Evolutionary conservation across 2,888 invertebrate species (phyloP), one percentile per base, ranked within the genome.

Genomic region (Cephus nigrinus): DNA sequence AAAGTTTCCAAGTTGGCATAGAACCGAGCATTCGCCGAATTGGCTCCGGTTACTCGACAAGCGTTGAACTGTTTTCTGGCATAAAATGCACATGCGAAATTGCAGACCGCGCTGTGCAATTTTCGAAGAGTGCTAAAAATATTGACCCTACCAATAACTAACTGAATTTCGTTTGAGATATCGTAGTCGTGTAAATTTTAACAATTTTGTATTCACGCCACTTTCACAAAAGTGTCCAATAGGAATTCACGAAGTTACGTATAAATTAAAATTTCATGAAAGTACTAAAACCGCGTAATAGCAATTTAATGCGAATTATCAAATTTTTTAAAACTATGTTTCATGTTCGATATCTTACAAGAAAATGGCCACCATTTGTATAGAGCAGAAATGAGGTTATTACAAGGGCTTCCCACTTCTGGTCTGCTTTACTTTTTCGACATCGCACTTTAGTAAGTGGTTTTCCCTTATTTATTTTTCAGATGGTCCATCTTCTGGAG

Each of bases 1-100:
- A 87, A 88, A 71, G 87, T 82, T 81, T 83, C 78, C 79, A 82
- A 84, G 82, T 87, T 86, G 88, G 87, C 87, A 85, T 83, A 82
- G 84, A 79, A 81, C 32, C 81, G 79, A 81, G 83, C 84, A 84
- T 85, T 84, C 82, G 83, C 80, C 85, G 83, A 84, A 88, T 86
- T 86, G 85, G 86, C 84, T 86, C 84, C 78, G 87, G 83, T 86
- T 84, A 84, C 85, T 85, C 84, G 82, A 82, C 81, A 80, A 87
- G 84, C 88, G 85, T 86, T 85, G 85, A 86, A 85, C 84, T 84
- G 84, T 86, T 86, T 33, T 33, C 31, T 85, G 85, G 85, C 84
- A 84, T 87, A 86, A 88, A 86, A 86, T 87, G 86, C 84, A 84
- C 82, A 82, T 83, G 81, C 83, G 55, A 55, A 55, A 55, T 23